A percentile compares a stretch with the other conserved stretches of the same genome.
These are phyloP conservation scores for Tinamus major DNA, from an alignment of 2,797 vertebrate genomes.

Conservation along the genomic window DNA sequence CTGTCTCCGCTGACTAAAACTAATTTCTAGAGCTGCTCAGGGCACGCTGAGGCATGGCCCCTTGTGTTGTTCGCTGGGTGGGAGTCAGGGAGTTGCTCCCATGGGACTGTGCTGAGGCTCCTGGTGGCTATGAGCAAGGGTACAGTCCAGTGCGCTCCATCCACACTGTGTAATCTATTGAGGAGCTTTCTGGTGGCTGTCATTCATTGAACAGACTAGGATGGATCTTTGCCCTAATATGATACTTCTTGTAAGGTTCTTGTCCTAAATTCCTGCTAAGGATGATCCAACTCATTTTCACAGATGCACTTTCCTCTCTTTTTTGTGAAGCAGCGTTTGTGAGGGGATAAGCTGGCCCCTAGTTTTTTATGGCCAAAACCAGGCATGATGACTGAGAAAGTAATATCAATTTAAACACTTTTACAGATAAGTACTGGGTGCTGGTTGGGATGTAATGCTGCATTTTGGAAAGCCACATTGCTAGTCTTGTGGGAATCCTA, in stretches of 20 bases:
- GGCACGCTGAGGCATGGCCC: not conserved
- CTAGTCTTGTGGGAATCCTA: not conserved
- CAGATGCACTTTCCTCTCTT: not conserved
- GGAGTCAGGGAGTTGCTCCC: not conserved
- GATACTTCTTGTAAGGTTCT: not conserved
- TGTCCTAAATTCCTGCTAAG: not conserved
- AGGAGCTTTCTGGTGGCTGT: not conserved
- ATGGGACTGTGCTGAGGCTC: not conserved
- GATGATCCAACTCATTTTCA: not conserved
- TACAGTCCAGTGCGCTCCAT: not conserved
- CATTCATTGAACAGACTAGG: not conserved
- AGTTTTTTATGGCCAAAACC: not conserved
- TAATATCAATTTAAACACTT: not conserved
- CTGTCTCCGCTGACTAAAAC: not conserved
- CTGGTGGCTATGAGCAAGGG: not conserved
- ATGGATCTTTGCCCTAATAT: not conserved
- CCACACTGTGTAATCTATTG: rapidly evolving
- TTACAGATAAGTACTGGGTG: not conserved
- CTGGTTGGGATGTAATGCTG: not conserved
- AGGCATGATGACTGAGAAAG: not conserved
- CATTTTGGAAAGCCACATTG: not conserved
- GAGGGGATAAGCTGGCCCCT: not conserved
- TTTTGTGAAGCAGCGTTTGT: not conserved
- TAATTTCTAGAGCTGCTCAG: not conserved
- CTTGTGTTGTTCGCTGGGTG: not conserved